Conservation (phyloP, 2,888 invertebrate species). For the Cephus pulcher region DNA sequence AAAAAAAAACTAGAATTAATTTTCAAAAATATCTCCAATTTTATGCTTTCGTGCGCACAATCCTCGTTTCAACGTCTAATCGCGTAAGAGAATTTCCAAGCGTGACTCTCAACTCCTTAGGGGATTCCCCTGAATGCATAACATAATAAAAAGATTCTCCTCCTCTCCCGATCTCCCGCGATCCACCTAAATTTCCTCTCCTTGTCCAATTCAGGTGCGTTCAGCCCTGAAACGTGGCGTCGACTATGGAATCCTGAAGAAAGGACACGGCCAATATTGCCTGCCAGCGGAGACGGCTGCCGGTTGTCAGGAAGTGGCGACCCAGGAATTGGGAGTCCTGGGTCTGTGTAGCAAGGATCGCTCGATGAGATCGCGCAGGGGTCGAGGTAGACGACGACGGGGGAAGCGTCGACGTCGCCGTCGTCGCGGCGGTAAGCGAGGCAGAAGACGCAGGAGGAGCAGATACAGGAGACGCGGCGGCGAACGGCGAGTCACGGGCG, state of each 20-base stretch:
- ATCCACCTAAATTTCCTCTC: no score
- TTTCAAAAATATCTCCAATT: no score
- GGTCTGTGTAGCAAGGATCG: conserved; percentile 35
- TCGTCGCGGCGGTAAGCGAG: conserved; percentile 10
- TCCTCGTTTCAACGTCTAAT: no score
- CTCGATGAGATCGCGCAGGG: background rate
- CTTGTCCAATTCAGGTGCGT: conserved; percentile 32
- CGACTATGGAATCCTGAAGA: conserved; percentile 44
- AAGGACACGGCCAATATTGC: conserved; percentile 38
- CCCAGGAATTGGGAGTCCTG: conserved; percentile 46
- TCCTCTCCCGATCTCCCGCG: no score
- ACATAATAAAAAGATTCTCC: no score
- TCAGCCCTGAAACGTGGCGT: conserved; percentile 48
- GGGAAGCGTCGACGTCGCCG: conserved; percentile 5
- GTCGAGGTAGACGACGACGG: conserved; percentile 3
- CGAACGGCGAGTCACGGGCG: no score
- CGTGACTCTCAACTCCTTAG: no score
- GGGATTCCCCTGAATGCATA: no score
- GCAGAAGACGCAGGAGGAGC: conserved; percentile 16
- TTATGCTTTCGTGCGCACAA: no score
- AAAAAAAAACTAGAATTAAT: background rate
- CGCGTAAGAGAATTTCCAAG: no score
- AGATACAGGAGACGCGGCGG: background rate
- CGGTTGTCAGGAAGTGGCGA: conserved; percentile 39
- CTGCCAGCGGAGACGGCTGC: conserved; percentile 36